Conservation (phyloP, 1,140 invertebrate genomes). For the Drosophila oshimai region DNA sequence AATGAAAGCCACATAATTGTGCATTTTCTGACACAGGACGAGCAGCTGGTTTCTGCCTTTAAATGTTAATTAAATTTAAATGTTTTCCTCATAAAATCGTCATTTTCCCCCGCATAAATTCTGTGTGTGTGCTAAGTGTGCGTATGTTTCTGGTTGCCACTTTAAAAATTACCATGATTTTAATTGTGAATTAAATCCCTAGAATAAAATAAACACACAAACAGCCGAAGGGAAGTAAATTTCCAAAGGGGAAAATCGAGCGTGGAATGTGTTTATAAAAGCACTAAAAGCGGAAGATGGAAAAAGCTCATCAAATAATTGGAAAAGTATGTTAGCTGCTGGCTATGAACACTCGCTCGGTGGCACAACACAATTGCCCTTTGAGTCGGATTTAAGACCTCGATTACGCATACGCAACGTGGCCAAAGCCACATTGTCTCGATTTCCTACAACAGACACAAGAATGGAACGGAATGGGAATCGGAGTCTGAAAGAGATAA, state of each 20-base stretch:
- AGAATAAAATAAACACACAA: background rate
- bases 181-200: constrained; percentile 1
- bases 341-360: constrained; percentile 1
- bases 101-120: background rate
- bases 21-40: background rate
- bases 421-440: background rate
- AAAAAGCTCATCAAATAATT: background rate
- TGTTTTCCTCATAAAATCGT: background rate
- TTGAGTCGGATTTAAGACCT: background rate
- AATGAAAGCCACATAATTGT: constrained; percentile 3
- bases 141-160: background rate
- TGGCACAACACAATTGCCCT: constrained; percentile 2
- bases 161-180: constrained; percentile 16
- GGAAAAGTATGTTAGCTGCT: constrained; percentile 22
- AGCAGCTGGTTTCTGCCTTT: background rate
- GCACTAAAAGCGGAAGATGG: background rate
- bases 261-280: constrained; percentile 33
- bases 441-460: too few species aligned
- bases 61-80: constrained; percentile 15
- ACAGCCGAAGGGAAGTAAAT: background rate
- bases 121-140: background rate
- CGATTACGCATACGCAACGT: constrained; percentile 30
- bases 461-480: background rate
- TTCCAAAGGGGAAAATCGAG: background rate
- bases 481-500: background rate